Conservation (phyloP, 1,140 invertebrate genomes). For the Belonocnema kinseyi region DNA sequence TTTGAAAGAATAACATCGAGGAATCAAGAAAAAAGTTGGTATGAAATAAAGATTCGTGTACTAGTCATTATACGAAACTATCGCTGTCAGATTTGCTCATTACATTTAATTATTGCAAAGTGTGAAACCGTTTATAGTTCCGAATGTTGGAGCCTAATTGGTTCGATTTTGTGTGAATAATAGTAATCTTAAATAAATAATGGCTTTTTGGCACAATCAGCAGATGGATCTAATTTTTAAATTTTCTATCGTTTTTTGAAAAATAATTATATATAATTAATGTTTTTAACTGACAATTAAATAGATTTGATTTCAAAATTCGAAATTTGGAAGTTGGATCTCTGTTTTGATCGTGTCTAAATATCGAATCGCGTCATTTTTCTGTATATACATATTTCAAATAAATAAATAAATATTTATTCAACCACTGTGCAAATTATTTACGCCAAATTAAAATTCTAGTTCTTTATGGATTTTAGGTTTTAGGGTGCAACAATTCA, state of each 20-base stretch:
- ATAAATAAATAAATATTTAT: slow-evolving; percentile 15
- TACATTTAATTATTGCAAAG: slow-evolving; percentile 9
- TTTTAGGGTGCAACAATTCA: too few species aligned
- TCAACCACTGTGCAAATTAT: background rate
- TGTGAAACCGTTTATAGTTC: slow-evolving; percentile 16
- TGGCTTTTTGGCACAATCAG: background rate
- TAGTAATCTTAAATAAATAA: background rate
- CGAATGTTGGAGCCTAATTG: background rate
- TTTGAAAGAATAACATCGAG: background rate
- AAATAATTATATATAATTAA: background rate
- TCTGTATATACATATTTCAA: background rate
- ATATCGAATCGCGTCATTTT: background rate
- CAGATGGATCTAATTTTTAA: background rate
- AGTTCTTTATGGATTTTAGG: too few species aligned
- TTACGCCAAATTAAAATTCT: background rate
- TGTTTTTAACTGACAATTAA: background rate
- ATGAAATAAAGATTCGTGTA: background rate
- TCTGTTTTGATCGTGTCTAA: background rate
- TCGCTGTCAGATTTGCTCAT: slow-evolving; percentile 25
- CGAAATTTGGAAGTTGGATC: background rate
- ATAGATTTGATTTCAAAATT: background rate
- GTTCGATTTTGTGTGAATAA: slow-evolving; percentile 4
- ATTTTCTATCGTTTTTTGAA: background rate
- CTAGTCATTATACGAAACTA: slow-evolving; percentile 4
- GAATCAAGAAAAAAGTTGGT: background rate